Evolutionary conservation across 2,797 vertebrate genomes (phyloP), one percentile per base, ranked within the genome.

Genomic region (Lycodopsis pacificus): DNA sequence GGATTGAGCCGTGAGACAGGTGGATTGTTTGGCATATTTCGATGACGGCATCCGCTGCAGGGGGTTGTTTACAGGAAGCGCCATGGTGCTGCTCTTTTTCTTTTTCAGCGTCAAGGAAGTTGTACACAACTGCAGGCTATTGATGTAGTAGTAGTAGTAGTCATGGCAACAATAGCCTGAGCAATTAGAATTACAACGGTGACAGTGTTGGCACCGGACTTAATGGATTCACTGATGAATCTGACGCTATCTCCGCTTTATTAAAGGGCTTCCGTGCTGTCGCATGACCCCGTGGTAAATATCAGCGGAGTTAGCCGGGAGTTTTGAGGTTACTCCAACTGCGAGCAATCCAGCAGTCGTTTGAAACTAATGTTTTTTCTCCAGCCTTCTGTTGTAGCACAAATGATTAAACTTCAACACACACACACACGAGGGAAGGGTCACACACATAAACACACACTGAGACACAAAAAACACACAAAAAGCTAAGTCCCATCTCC

Each of bases 141-240:
- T 87, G 78, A 86, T 83, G 79, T 76, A 56, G 76, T 70, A 83
- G 79, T 76, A 53, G 76, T 70, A 83, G 85, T 91, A 63, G 90
- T 90, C 88, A 91, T 91, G 85, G 89, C 72, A 92, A 93, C 90
- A 86, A 88, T 82, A 65, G 82, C 71, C 59, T 5, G 27, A 86
- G 86, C 79, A 86, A 82, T 89, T 86, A 75, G 62, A 77, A 83
- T 86, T 83, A 86, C 85, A 86, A 89, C 59, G 38, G 79, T 44
- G 69, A 71, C 61, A 36, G 76, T 62, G 49, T 79, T 85, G 75
- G 75, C 59, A 54, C 51, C 49, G 67, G 67, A 73, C 82, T 78
- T 80, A 91, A 89, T 77, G 83, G 85, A 87, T 89, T 87, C 85
- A 15, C 79, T 66, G 88, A 90, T 83, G 85, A 90, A 90, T 87